These are phyloP conservation scores for Uria lomvia DNA, from an alignment of 2,113 vertebrate species.

Conservation along the genomic window DNA sequence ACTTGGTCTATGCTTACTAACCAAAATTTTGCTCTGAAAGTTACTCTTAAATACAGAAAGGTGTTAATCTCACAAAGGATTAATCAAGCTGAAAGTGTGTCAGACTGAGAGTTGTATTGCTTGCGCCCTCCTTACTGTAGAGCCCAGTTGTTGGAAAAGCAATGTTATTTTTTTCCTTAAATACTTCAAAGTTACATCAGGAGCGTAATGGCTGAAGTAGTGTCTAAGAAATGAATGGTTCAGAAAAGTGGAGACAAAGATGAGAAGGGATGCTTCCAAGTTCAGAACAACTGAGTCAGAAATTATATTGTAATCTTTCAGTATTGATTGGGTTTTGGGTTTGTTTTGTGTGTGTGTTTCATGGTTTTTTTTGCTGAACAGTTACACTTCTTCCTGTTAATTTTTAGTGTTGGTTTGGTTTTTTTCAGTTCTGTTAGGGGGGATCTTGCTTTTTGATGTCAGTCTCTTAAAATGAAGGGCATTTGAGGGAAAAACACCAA, in stretches of 20 bases:
- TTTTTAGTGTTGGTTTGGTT: not conserved
- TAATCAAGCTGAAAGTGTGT: not conserved
- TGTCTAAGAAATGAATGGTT: not conserved
- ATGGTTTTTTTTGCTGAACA: fast-evolving
- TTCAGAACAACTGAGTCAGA: not conserved
- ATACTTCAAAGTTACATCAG: not conserved
- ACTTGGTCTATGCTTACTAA: not conserved
- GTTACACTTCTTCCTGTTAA: not conserved
- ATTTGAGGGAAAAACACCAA: not conserved
- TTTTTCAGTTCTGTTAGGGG: not conserved
- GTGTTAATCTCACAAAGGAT: not conserved
- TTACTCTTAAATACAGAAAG: not conserved
- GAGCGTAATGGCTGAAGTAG: not conserved
- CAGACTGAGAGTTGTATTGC: not conserved
- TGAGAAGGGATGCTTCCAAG: not conserved
- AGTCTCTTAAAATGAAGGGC: not conserved
- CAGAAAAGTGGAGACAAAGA: not conserved
- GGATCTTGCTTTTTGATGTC: not conserved
- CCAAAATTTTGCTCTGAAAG: not conserved
- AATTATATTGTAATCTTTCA: not conserved
- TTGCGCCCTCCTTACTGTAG: not conserved
- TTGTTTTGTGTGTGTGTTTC: not conserved
- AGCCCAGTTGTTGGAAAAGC: not conserved
- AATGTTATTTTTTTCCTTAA: not conserved
- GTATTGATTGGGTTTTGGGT: not conserved